Conservation (phyloP, 2,113 vertebrate species). For the Ginglymostoma cirratum region DNA sequence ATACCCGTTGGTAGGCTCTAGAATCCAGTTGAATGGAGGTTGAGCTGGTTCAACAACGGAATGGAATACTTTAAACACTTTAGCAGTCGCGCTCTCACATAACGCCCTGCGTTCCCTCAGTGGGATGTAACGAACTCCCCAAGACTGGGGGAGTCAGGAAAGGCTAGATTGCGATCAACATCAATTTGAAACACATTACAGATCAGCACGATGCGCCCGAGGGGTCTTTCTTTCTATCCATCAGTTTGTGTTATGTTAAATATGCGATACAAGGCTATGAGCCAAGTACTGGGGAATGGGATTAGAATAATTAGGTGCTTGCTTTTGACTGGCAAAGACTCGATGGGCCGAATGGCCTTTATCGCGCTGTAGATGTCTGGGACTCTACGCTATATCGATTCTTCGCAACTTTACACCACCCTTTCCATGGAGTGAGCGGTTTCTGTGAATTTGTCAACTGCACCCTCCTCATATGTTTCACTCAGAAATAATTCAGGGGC, state of each 20-base stretch:
- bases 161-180: slow-evolving; percentile 4
- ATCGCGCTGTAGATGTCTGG: no score
- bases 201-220: neutral
- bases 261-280: no score
- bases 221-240: neutral
- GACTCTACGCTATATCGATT: no score
- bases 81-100: neutral
- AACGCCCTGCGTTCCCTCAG: neutral
- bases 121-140: neutral
- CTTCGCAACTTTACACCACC: no score
- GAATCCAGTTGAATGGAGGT: no score
- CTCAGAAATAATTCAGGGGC: neutral
- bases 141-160: neutral
- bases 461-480: neutral
- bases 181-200: neutral
- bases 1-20: neutral
- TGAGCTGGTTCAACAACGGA: neutral
- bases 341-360: no score
- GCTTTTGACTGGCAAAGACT: no score
- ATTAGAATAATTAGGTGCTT: no score
- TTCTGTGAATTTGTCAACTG: neutral
- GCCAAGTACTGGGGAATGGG: no score
- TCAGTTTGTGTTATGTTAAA: neutral
- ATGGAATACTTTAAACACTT: neutral
- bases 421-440: no score